Percentiles rank a stretch among this genome's conserved stretches.
phyloP scores from a whole-genome alignment of 2,888 invertebrate species.

The Cryptocephalus moraei region DNA sequence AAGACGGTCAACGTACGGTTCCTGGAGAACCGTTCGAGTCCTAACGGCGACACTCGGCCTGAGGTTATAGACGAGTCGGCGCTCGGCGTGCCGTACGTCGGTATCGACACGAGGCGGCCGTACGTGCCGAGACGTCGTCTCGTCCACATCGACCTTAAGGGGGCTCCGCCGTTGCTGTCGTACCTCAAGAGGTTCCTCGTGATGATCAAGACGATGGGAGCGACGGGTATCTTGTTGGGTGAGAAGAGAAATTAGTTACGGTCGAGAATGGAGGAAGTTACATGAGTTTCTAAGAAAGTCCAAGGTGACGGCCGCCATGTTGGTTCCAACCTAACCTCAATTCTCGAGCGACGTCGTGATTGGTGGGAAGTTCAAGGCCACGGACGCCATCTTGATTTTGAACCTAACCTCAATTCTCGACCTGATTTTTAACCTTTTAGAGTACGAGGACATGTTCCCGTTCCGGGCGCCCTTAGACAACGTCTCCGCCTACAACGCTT shows the following conservation, averaged over 20 bases:
- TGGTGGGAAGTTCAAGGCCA: no score
- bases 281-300: no score
- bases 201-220: constrained; percentile 50
- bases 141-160: constrained; percentile 69
- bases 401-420: no score
- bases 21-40: no score
- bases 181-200: constrained; percentile 50
- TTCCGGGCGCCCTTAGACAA: constrained; percentile 49
- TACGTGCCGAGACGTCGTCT: constrained; percentile 46
- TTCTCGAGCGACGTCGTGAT: no score
- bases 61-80: constrained; percentile 31
- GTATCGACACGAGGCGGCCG: constrained; percentile 34
- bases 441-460: constrained; percentile 79
- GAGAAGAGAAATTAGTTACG: no score
- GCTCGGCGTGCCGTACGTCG: constrained; percentile 37
- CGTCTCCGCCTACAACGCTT: constrained; percentile 50
- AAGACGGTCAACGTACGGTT: no score
- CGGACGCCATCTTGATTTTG: no score
- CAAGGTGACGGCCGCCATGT: no score
- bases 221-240: constrained; percentile 53
- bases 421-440: no score
- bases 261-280: no score
- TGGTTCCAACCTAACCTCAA: no score
- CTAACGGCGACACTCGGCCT: neutral
- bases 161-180: constrained; percentile 57